These are phyloP conservation scores for Nasonia oneida DNA, from an alignment of 2,888 invertebrate species.

Conservation along the genomic window DNA sequence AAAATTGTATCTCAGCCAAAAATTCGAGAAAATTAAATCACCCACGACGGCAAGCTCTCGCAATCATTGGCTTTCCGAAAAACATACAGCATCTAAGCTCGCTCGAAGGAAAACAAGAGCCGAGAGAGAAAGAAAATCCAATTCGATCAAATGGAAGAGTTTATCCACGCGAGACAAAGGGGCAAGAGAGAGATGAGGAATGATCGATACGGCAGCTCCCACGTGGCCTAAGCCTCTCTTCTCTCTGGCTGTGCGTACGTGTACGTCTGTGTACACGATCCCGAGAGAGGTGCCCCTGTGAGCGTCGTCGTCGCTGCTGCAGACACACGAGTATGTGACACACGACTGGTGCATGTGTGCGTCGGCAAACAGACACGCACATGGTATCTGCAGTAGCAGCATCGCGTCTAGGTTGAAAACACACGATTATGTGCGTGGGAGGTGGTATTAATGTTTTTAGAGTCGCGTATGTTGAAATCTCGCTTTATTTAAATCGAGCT, in stretches of 20 bases:
- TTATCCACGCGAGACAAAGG: constrained; percentile 51
- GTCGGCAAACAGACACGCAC: neutral
- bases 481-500: too few species aligned
- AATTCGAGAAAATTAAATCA: constrained; percentile 40
- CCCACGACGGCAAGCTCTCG: too few species aligned
- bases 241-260: neutral
- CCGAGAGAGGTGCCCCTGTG: neutral
- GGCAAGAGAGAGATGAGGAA: constrained; percentile 42
- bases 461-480: neutral
- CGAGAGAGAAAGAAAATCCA: constrained; percentile 56
- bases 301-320: neutral
- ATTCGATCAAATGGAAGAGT: constrained; percentile 46
- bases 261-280: neutral
- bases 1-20: constrained; percentile 18
- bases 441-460: neutral
- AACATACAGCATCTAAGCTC: constrained; percentile 20
- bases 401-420: neutral
- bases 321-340: neutral
- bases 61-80: neutral
- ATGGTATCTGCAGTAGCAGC: neutral
- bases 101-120: neutral
- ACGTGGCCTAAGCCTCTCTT: constrained; percentile 35
- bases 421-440: neutral
- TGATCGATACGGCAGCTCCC: constrained; percentile 51
- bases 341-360: neutral